Evolutionary conservation across 2,113 vertebrate species (phyloP), one percentile per base, ranked within the genome.

Genomic region (Bucco capensis): DNA sequence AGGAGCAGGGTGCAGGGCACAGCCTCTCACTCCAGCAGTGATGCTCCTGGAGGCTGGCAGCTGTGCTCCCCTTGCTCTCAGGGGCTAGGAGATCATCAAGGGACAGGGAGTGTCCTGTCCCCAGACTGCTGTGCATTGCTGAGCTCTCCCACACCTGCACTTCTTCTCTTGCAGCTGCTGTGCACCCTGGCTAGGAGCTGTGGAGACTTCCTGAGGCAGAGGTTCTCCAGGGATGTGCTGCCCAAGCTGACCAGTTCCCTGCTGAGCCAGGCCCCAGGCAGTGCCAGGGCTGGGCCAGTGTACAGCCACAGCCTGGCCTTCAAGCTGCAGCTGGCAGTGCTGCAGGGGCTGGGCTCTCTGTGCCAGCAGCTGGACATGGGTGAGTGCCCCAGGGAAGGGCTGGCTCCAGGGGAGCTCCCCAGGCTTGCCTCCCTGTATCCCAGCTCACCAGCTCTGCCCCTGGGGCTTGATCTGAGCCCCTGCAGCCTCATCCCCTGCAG

Each of bases 181-280:
- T 98, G 98, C 28, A 98, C 97, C 12, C 93, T 99, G 89, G 98
- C 98, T 65, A 96, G 98, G 24, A 94, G 86, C 0, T 99, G 98
- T 22, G 98, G 98, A 0, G 98, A 99, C 89, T 99, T 99, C 81
- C 91, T 99, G 75, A 97, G 98, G 86, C 98, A 94, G 42, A 98
- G 98, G 10, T 98, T 99, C 82, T 99, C 98, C 90, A 98, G 97
- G 90, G 98, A 99, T 8, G 96, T 99, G 66, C 96, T 99, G 38
- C 99, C 99, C 18, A 98, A 98, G 82, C 94, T 99, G 96, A 95
- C 97, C 10, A 71, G 90, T 28, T 98, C 98, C 47, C 97, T 99
- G 33, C 80, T 90, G 42, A 97, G 94, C 57, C 99, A 99, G 93
- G 99, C 98, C 28, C 97, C 98, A 1, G 77, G 98, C 44, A 99